These are phyloP conservation scores for Eucera pruinosa DNA, from an alignment of 2,888 invertebrate genomes.

Conservation along the genomic window DNA sequence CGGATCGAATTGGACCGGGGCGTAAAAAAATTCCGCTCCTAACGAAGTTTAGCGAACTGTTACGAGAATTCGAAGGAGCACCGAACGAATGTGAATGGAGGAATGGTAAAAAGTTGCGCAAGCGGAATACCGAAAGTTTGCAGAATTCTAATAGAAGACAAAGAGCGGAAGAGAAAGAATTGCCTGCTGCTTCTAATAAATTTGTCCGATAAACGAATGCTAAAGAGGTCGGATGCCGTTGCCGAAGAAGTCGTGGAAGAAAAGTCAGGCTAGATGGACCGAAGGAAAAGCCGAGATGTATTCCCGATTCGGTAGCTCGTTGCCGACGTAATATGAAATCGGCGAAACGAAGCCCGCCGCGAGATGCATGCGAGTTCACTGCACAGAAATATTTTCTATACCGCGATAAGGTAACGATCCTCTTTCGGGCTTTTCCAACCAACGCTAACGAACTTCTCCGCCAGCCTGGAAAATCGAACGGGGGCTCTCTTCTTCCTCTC, in stretches of 20 bases:
- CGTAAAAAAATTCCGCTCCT: not conserved
- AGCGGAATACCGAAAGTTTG: slow-evolving; percentile 1
- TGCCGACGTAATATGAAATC: slow-evolving; percentile 3
- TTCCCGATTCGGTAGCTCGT: slow-evolving; percentile 1
- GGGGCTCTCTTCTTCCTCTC: slow-evolving; percentile 32
- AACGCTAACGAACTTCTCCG: slow-evolving; percentile 65
- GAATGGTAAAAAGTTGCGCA: not conserved
- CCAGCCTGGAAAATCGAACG: slow-evolving; percentile 65
- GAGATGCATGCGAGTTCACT: slow-evolving; percentile 8
- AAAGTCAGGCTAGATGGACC: not conserved
- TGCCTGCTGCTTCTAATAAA: slow-evolving; percentile 8
- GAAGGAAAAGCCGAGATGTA: not conserved
- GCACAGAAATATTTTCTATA: slow-evolving; percentile 55
- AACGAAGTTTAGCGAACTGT: slow-evolving; percentile 5
- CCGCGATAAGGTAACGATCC: slow-evolving; percentile 60
- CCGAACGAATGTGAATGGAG: no score
- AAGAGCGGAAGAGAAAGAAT: not conserved
- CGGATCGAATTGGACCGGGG: not conserved
- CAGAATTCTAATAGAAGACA: slow-evolving; percentile 4
- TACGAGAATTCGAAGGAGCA: not conserved
- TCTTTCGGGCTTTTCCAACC: slow-evolving; percentile 52
- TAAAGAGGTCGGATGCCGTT: not conserved
- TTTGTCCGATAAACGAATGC: not conserved
- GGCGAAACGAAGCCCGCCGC: slow-evolving; percentile 8
- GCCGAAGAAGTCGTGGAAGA: not conserved